phyloP scores from a whole-genome alignment of 2,113 vertebrate genomes.

The Chamaea fasciata region DNA sequence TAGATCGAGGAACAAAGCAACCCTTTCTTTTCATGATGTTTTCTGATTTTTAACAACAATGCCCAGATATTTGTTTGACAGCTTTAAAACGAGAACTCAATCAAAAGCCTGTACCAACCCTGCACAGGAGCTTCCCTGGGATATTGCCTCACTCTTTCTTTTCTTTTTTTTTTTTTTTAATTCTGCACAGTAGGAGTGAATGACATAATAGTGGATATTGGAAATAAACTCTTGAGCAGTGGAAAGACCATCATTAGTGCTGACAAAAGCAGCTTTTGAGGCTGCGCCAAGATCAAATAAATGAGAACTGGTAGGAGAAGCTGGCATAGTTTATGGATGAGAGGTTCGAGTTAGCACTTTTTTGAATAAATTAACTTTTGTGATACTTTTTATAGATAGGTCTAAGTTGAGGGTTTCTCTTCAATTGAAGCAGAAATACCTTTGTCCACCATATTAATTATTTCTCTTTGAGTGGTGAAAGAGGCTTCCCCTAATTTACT shows the following conservation, averaged over 20 bases:
- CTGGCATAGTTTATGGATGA: neutral
- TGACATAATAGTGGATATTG: neutral
- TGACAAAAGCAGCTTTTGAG: conserved; percentile 44
- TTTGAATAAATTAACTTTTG: neutral
- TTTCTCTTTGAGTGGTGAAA: neutral
- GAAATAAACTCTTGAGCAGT: conserved; percentile 37
- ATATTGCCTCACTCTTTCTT: neutral
- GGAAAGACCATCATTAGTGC: conserved; percentile 26
- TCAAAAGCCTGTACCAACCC: neutral
- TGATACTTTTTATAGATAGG: neutral
- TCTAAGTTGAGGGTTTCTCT: neutral
- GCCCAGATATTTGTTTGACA: neutral
- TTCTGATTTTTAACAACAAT: neutral
- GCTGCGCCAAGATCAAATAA: conserved; percentile 6
- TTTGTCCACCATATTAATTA: neutral
- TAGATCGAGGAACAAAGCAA: neutral
- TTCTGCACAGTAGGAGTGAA: neutral
- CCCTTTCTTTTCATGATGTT: neutral
- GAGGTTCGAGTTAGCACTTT: neutral
- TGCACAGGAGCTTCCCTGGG: neutral
- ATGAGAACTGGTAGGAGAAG: conserved; percentile 12
- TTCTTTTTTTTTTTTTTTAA: neutral
- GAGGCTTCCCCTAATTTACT: neutral
- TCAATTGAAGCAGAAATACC: neutral
- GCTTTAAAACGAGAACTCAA: neutral